Conservation (phyloP, 92 coral and sea anemone genomes). For the Actinernus sp. region DNA sequence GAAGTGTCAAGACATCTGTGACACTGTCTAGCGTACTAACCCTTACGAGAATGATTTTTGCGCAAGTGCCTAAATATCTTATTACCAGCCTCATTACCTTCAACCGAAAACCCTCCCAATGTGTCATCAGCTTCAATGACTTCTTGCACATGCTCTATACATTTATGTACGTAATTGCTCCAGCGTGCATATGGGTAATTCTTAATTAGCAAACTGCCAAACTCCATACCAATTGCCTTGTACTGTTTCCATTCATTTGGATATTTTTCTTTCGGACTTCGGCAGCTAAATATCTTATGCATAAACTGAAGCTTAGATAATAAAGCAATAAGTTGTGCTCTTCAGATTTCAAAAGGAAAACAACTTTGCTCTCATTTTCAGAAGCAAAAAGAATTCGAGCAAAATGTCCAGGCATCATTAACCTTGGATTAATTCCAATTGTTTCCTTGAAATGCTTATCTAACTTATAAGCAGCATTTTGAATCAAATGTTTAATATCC, state of each 20-base stretch:
- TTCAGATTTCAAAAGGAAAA: slow-evolving; percentile 9
- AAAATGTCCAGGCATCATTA: slow-evolving; percentile 50
- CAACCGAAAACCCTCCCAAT: slow-evolving; percentile 31
- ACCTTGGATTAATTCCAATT: slow-evolving; percentile 35
- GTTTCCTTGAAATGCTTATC: slow-evolving; percentile 24
- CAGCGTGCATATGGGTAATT: slow-evolving; percentile 28
- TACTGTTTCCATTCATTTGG: slow-evolving; percentile 16
- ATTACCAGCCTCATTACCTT: slow-evolving; percentile 32
- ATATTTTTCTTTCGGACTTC: slow-evolving; percentile 14
- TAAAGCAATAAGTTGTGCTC: not conserved
- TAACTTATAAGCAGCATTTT: no score
- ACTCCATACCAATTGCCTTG: slow-evolving; percentile 11
- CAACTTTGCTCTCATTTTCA: slow-evolving; percentile 14
- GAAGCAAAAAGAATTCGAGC: slow-evolving; percentile 27
- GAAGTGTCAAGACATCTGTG: slow-evolving; percentile 16
- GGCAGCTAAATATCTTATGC: slow-evolving; percentile 15
- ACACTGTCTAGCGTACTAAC: slow-evolving; percentile 15
- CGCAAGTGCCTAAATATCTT: slow-evolving; percentile 30
- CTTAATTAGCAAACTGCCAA: slow-evolving; percentile 2
- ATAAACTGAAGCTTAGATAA: not conserved
- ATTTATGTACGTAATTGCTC: slow-evolving; percentile 46
- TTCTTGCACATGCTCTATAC: slow-evolving; percentile 26
- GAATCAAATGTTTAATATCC: slow-evolving; percentile 6
- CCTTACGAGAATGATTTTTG: slow-evolving; percentile 34
- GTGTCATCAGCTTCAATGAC: slow-evolving; percentile 31